Base-by-base conservation (phyloP, 2,888 invertebrate genomes). In the Arge pagana region DNA sequence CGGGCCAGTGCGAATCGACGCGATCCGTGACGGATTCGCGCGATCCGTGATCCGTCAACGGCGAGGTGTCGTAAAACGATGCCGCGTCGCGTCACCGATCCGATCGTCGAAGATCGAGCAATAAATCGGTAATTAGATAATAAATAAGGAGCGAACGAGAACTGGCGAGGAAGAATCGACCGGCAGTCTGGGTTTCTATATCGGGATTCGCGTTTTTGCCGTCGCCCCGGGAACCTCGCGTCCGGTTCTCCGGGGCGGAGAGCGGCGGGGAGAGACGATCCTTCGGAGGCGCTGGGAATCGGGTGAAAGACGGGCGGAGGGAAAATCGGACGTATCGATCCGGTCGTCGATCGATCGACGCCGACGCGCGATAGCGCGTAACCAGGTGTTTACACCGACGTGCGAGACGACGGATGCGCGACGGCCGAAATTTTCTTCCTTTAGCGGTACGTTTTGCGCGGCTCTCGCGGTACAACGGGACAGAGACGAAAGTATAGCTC, bases 51-150 rank as follows among this genome's bases (percentile, higher is more conserved):
- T 33, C 33, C 61, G 50, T 63, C 58, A 61, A n/a, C n/a, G n/a
- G n/a, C n/a, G n/a, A n/a, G 59, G 61, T 62, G 64, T 61, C 56
- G n/a, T n/a, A n/a, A n/a, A n/a, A n/a, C 49, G 59, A 55, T 55
- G 56, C 53, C 54, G 53, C 52, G 49, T 54, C 49, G 45, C 62
- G 53, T 62, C 62, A 53, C 57, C 61, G 50, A 55, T 61, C 55
- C 23, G 28, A 11, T 28, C 16, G n/a, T 11, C 16, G 26, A 42
- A 31, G n/a, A n/a, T 28, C 52, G 18, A 52, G 56, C 63, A 65
- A 69, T 70, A 73, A 72, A 68, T 71, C 65, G 67, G 67, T 72
- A 71, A 71, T 72, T 69, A 67, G 66, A 71, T 68, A 68, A 71
- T 70, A 69, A 71, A 70, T 64, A 64, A 70, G 66, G 63, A 66